Percentiles rank a stretch among this genome's conserved stretches.
These are phyloP conservation scores for Bryconaethiops microstoma DNA, from an alignment of 2,797 vertebrate species.

Conservation along the genomic window DNA sequence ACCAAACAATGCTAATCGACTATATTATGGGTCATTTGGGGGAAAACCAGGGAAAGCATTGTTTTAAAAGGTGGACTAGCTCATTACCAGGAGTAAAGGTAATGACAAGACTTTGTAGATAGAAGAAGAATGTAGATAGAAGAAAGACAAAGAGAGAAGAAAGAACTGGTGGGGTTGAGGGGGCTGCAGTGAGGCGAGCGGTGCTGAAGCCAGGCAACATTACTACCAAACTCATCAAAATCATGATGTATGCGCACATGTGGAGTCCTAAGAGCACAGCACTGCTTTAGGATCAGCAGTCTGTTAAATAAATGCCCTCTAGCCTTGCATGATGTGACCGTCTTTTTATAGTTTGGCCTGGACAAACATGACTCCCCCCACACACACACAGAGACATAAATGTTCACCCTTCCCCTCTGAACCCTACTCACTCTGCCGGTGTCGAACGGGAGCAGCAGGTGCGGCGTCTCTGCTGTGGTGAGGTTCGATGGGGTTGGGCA, in stretches of 20 bases:
- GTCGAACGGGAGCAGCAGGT: conserved; percentile 79
- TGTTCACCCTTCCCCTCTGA: neutral
- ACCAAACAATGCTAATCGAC: neutral
- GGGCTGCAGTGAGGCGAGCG: conserved; percentile 18
- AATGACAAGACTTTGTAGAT: conserved; percentile 20
- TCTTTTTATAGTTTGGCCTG: neutral
- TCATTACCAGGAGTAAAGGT: neutral
- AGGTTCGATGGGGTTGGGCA: conserved; percentile 79
- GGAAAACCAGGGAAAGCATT: neutral
- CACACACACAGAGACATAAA: neutral
- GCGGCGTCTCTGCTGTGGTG: conserved; percentile 74
- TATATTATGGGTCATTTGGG: neutral
- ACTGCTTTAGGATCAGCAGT: neutral
- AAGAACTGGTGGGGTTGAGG: conserved; percentile 14
- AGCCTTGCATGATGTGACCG: neutral
- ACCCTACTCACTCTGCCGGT: conserved; percentile 90
- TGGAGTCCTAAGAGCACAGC: neutral
- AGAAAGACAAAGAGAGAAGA: neutral
- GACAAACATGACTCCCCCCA: neutral
- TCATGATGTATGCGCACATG: neutral
- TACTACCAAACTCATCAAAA: conserved; percentile 20
- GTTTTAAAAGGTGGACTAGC: neutral
- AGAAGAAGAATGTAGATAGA: neutral
- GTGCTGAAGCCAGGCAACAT: conserved; percentile 42
- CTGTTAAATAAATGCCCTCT: neutral